These are phyloP conservation scores for Phymastichus coffea DNA, from an alignment of 1,140 invertebrate genomes.

Conservation along the genomic window DNA sequence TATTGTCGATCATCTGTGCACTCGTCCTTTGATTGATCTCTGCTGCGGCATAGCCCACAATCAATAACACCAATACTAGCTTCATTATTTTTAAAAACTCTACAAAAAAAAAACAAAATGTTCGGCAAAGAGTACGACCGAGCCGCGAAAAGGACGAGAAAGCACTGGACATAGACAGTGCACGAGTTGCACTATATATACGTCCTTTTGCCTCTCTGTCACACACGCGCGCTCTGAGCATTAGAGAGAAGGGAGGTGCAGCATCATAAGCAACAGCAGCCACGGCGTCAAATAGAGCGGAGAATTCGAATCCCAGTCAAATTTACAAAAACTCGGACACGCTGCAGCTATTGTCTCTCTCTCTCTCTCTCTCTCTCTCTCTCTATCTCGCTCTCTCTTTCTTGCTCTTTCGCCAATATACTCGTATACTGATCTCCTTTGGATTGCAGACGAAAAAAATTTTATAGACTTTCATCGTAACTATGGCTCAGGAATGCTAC, in stretches of 20 bases:
- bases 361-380: no score
- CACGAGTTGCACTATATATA: conserved; percentile 56
- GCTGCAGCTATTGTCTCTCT: conserved; percentile 13
- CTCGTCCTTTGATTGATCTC: conserved; percentile 46
- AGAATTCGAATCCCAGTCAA: conserved; percentile 56
- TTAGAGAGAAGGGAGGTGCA: not conserved
- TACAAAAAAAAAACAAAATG: no score
- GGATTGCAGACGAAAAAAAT: conserved; percentile 33
- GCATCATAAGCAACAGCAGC: not conserved
- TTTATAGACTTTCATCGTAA: conserved; percentile 17
- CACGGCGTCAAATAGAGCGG: conserved; percentile 56
- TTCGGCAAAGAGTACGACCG: not conserved
- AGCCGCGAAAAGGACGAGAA: conserved; percentile 6
- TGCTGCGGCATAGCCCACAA: conserved; percentile 28
- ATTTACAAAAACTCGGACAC: conserved; percentile 46
- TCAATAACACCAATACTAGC: no score
- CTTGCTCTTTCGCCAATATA: conserved; percentile 5
- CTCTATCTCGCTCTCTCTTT: no score
- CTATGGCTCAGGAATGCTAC: conserved; percentile 2
- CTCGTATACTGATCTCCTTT: conserved; percentile 8
- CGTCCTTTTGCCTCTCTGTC: conserved; percentile 48
- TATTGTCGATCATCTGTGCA: conserved; percentile 44
- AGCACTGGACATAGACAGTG: conserved; percentile 47
- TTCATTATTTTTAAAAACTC: no score
- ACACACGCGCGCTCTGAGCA: conserved; percentile 13